Conservation (phyloP, 2,113 vertebrate genomes). For the Dipodomys merriami region DNA sequence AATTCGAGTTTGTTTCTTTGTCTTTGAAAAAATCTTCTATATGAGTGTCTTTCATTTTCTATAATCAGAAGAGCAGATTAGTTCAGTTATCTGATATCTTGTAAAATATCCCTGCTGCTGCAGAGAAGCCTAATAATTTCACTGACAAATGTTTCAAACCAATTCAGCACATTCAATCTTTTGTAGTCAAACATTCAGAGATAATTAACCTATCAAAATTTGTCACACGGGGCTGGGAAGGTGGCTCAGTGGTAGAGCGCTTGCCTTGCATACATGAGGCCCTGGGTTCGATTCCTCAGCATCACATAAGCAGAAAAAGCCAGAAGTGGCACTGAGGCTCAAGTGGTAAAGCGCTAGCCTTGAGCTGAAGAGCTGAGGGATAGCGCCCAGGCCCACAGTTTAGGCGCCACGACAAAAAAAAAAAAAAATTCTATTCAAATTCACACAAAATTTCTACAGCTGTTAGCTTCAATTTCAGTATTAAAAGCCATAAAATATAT, state of each 20-base stretch:
- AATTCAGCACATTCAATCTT: background rate
- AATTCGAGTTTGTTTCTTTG: slow-evolving; percentile 51
- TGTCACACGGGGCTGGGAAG: background rate
- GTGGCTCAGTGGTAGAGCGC: too few species aligned
- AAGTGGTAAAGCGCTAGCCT: background rate
- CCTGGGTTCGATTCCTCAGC: too few species aligned
- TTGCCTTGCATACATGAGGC: too few species aligned
- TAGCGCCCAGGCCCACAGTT: too few species aligned
- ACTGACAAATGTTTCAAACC: background rate
- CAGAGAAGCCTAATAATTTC: background rate
- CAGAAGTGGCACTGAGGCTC: too few species aligned
- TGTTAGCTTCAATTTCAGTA: slow-evolving; percentile 51
- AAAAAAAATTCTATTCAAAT: slow-evolving; percentile 17
- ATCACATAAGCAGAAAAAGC: too few species aligned
- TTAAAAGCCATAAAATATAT: slow-evolving; percentile 33
- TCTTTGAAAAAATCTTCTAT: slow-evolving; percentile 65
- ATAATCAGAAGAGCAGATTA: slow-evolving; percentile 41
- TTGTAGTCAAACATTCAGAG: background rate
- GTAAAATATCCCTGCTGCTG: background rate
- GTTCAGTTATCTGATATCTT: slow-evolving; percentile 6
- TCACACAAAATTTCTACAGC: slow-evolving; percentile 23
- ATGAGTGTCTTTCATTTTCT: slow-evolving; percentile 77
- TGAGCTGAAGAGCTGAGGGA: background rate
- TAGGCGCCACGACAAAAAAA: too few species aligned
- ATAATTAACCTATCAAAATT: background rate